Conservation (phyloP, 2,797 vertebrate species). For the Calcarius lapponicus region DNA sequence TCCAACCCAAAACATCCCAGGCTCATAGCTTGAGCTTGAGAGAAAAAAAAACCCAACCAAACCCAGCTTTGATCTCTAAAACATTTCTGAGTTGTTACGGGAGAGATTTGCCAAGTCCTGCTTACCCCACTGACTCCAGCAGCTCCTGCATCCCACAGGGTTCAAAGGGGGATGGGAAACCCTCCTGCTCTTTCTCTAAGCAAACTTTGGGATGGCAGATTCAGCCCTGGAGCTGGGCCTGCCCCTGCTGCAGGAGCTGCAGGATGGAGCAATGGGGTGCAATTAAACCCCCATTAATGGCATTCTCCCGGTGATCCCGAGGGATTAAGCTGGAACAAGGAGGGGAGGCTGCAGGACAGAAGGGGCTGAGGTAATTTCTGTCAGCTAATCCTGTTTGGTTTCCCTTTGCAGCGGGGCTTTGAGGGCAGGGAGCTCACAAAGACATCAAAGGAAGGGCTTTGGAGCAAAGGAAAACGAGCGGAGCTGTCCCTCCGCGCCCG, state of each 20-base stretch:
- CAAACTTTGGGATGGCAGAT: background rate
- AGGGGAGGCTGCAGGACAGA: constrained; percentile 39
- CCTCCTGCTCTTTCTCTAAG: background rate
- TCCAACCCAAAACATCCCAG: background rate
- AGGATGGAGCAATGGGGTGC: background rate
- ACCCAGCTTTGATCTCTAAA: background rate
- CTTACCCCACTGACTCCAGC: background rate
- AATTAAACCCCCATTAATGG: constrained; percentile 4
- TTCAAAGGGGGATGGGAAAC: background rate
- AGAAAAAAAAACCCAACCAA: background rate
- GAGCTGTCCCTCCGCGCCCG: background rate
- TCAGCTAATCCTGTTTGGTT: constrained; percentile 69
- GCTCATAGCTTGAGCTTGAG: background rate
- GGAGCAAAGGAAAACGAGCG: constrained; percentile 10
- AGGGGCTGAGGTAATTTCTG: constrained; percentile 58
- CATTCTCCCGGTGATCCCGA: background rate
- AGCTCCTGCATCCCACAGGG: background rate
- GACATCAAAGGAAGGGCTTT: constrained; percentile 67
- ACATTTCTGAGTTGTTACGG: background rate
- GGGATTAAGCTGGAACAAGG: constrained; percentile 54
- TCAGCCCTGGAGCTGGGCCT: background rate
- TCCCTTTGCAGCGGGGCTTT: constrained; percentile 43
- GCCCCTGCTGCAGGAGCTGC: background rate
- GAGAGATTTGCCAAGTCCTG: background rate
- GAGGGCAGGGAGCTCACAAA: constrained; percentile 55